Base-by-base conservation (phyloP, 2,888 invertebrate genomes). In the Linhomoeus sp. region DNA sequence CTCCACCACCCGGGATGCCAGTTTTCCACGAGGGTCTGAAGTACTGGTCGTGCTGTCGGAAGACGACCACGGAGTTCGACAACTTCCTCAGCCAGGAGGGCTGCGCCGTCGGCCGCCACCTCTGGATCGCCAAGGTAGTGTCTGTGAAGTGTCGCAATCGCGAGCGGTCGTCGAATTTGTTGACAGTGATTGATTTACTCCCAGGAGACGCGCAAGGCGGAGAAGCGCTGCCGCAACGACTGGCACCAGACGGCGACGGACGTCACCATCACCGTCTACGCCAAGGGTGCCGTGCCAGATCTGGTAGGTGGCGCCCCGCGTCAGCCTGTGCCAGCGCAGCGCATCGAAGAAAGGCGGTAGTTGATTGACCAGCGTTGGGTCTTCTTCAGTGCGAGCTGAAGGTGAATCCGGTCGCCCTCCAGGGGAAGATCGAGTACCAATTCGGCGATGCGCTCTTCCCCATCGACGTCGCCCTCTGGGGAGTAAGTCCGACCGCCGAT, bases 11-110 rank as follows among this genome's bases (percentile, higher is more conserved):
- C 85, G 1, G 92, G 92, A 74, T 73, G 37, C 86, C 92, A 0
- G 75, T 94, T 44, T 94, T 94, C 66, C 92, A 94, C 59, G 92
- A 94, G 71, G 92, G 90, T 0, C 71, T 90, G 64, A 94, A 94
- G 66, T 94, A 77, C 67, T 94, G 92, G 92, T 81, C 87, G 0
- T 99, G 97, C 64, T 97, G 97, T 63, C 77, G 81, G 57, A 80
- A 79, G 60, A 77, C 79, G 61, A 94, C 94, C 0, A 79, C 84
- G 1, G 94, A 99, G 65, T 99, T 99, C 64, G 76, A 81, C 48
- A 76, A 75, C 1, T 99, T 97, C 63, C 72, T 97, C 47, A 80
- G 78, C 46, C 94, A 94, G 71, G 77, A 76, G 45, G 97, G 97
- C 0, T 99, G 97, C 63, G 73, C 75, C 3, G 72, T 73, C 48